phyloP scores from a whole-genome alignment of 1,140 invertebrate species.

The Drosophila lini region DNA sequence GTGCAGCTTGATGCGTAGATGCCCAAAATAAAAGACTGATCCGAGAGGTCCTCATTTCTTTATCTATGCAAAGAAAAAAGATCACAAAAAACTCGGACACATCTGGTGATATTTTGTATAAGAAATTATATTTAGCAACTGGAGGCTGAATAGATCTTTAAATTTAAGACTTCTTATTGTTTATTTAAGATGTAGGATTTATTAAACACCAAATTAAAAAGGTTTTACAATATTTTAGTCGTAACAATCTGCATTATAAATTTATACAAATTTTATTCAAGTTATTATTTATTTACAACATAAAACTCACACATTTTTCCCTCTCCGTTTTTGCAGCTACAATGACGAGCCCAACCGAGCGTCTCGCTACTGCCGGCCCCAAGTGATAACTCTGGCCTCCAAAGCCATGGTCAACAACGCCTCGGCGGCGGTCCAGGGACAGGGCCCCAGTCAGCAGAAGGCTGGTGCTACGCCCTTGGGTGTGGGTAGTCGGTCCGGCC shows the following conservation, averaged over 20 bases:
- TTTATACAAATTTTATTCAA: background rate
- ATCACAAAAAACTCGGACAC: background rate
- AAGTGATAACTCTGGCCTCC: slow-evolving; percentile 79
- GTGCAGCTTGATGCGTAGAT: slow-evolving; percentile 41
- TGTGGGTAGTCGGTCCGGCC: slow-evolving; percentile 68
- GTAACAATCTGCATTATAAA: background rate
- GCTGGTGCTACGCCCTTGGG: slow-evolving; percentile 59
- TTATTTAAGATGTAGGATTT: background rate
- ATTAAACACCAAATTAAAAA: background rate
- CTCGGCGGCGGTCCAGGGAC: slow-evolving; percentile 54
- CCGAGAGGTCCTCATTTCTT: background rate
- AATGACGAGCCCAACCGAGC: slow-evolving; percentile 80
- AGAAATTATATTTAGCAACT: background rate
- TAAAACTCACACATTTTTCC: background rate
- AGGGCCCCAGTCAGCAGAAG: slow-evolving; percentile 49
- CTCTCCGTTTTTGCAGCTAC: slow-evolving; percentile 60
- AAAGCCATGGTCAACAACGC: slow-evolving; percentile 84
- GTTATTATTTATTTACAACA: background rate
- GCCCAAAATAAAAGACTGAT: slow-evolving; percentile 22
- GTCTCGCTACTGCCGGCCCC: slow-evolving; percentile 79
- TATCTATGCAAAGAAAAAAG: background rate
- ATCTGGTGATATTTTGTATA: slow-evolving; percentile 9
- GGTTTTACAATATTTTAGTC: background rate
- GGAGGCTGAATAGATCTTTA: background rate
- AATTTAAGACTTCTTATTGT: background rate